Evolutionary conservation across 2,888 invertebrate species (phyloP), one percentile per base, ranked within the genome.

Genomic region (Deilephila porcellus): DNA sequence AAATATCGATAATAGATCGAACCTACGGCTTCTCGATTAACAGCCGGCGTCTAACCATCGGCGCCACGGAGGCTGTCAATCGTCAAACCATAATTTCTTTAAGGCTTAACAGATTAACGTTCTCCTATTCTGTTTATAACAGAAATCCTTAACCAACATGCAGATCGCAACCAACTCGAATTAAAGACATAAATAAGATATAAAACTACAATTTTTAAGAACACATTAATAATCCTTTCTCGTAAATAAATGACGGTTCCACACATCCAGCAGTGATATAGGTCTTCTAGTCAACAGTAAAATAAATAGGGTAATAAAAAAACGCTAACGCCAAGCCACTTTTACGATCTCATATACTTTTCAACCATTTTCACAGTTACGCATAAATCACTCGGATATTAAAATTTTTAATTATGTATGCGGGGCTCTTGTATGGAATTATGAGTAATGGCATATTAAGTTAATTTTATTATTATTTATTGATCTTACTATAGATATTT

Each of bases 261-360:
- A 45, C 32, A 45, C 64, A 34, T 45, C 52, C n/a, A 56, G n/a
- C 14, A 11, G n/a, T 56, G 17, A 67, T 52, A 52, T 52, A 67
- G 67, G 67, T 29, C 20, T 64, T 25, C 45, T 52, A 52, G 52
- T 52, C 11, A 14, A 67, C 52, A 52, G 67, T 67, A 67, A 67
- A 67, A 67, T 67, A 67, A 67, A 67, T 67, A 45, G 52, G 14
- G 52, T 52, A 67, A 52, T 67, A 67, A 67, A 67, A 67, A 45
- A 45, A 67, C 25, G 67, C 67, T 52, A 25, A 67, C 67, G 52
- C 45, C 5, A 56, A 56, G 52, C 52, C 67, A 20, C 52, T 67
- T 67, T 67, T 67, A 67, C 52, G 67, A 67, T 67, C 67, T 67
- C 67, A 67, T 67, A 67, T 67, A 67, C 45, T 67, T 67, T 67